These are phyloP conservation scores for Meloidogyne hapla DNA, from an alignment of 1,140 invertebrate species.

Conservation along the genomic window DNA sequence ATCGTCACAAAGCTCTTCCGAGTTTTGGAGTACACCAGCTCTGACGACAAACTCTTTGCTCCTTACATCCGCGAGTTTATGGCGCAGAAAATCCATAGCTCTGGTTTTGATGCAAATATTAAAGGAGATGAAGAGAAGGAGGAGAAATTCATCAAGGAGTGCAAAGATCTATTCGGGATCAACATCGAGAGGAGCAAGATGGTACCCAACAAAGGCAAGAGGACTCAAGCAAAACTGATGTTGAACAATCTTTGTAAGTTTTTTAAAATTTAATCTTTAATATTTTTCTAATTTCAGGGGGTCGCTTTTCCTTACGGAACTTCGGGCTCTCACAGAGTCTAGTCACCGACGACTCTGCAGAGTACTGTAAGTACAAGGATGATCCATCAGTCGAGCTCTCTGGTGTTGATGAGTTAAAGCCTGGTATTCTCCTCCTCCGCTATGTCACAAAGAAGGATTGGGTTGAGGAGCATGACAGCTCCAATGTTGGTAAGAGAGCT, in stretches of 20 bases:
- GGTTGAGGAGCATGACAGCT: conserved; percentile 6
- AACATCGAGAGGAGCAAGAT: neutral
- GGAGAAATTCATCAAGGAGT: neutral
- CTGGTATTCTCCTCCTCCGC: neutral
- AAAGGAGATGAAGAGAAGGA: neutral
- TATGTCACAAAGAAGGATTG: neutral
- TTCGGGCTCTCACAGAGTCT: neutral
- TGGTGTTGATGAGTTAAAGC: neutral
- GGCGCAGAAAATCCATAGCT: neutral
- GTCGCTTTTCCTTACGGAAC: neutral
- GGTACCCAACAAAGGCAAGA: neutral
- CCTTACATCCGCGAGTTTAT: neutral
- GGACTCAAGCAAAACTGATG: neutral
- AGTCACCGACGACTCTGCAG: neutral
- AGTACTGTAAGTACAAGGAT: neutral
- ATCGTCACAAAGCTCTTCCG: neutral
- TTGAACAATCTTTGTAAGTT: neutral
- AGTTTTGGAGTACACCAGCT: neutral
- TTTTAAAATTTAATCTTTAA: neutral
- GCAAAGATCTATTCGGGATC: neutral
- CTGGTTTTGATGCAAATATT: neutral
- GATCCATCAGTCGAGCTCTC: neutral
- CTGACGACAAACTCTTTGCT: neutral
- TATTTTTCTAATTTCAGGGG: neutral
- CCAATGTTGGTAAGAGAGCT: conserved; percentile 4